Base-by-base conservation (phyloP, 2,888 invertebrate species). In the Beris chalybata region DNA sequence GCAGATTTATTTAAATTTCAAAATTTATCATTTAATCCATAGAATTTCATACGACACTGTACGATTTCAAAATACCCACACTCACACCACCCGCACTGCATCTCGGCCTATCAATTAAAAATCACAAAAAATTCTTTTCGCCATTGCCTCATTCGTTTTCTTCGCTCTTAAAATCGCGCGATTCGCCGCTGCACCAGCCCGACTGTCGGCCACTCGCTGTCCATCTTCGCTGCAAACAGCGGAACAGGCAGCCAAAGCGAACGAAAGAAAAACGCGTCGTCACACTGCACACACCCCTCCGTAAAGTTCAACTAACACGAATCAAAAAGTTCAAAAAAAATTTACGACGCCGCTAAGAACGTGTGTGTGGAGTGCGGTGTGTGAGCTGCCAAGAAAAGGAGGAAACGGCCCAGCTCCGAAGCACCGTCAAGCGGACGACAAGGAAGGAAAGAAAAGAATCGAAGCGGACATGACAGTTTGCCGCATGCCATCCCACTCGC, bases 391-490 rank as follows among this genome's bases (percentile, higher is more conserved):
- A 11, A 48, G 29, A 43, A 43, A 64, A 67, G 44, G 48, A 67
- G 67, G 67, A 67, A 67, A 64, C 53, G 59, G 15, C 30, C n/a
- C n/a, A 56, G 48, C 30, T 50, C 61, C 43, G 61, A 52, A 66
- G 22, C 22, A 22, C 22, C 22, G 22, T 22, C 22, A 3, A 22
- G 22, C 22, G 22, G 22, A 22, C 22, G 57, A 56, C 67, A 57
- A 63, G 67, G 64, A 64, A 67, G 57, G 64, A 48, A 56, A 52
- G 64, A 64, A 31, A 48, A 43, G 30, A 31, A 48, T 29, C 30
- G 38, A 43, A 59, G 32, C 22, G 59, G 59, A 50, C 48, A 32
- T 30, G 15, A 13, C 12, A 59, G 13, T 48, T 59, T 13, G 7
- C 4, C 31, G 31, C 9, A 7, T n/a, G 12, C 47, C 47, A n/a